Base-by-base conservation (phyloP, 2,888 invertebrate genomes). In the Cancer borealis region DNA sequence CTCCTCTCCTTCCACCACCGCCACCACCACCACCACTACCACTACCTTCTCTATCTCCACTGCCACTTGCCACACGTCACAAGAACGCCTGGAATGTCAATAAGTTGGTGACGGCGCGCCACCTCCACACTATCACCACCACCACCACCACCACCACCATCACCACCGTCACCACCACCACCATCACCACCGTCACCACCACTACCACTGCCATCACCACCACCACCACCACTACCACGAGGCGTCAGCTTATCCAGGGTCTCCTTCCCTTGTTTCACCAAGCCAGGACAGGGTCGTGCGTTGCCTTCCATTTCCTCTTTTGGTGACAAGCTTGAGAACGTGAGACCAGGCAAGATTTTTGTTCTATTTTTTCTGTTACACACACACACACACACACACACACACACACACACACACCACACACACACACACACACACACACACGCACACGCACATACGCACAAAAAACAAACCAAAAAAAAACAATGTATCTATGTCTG, bases 41-140 rank as follows among this genome's bases (percentile, higher is more conserved):
- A 21, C 73, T 26, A 21, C 73, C 26, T 73, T 21, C 73, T 73
- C 73, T 73, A 73, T 73, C 73, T 73, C 73, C 8, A 26, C 73
- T n/a, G 10, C 73, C n/a, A 73, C 26, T 73, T 73, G 73, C 73
- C 26, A 73, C 73, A 73, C 26, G 73, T 73, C 73, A 73, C n/a
- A 26, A 73, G 73, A 73, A 73, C 73, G 73, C 73, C 73, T 26
- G 26, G 73, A 73, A 73, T 73, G 73, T 73, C 73, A 73, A 73
- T 73, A 73, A 26, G n/a, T 73, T 21, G 26, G 73, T 73, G 73
- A 73, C 73, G 73, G 10, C 10, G n/a, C 26, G 73, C n/a, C n/a
- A n/a, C 73, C 6, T 26, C 73, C 6, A n/a, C 26, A 73, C 21
- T 26, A 73, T 26, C 73, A 73, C 73, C 66, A n/a, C 54, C 54